Evolutionary conservation across 2,797 vertebrate genomes (phyloP), one percentile per base, ranked within the genome.

Genomic region (Syngnathus acus): DNA sequence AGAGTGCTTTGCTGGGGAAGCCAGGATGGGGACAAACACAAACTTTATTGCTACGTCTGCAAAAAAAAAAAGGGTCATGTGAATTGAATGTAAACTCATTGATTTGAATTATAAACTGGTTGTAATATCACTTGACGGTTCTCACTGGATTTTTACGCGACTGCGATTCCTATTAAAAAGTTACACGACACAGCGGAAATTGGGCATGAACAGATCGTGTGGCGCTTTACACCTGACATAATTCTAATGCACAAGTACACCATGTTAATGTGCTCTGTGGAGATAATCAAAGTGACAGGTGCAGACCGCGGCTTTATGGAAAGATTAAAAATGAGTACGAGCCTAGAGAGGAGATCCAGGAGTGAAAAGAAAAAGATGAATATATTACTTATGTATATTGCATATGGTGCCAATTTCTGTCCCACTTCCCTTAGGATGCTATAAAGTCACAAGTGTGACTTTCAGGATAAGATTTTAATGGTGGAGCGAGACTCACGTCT

Each of bases 401-500:
- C 45, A 45, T 38, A 32, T 21, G 71, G 69, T 38, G 57, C 64
- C 39, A 37, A 37, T 26, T 65, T 51, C 38, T 77, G 73, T 77
- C 72, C 21, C 45, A 16, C 45, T 47, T 80, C 84, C 78, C 62
- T 16, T 64, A 74, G 78, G 75, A 73, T 70, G 73, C 73, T 75
- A 72, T 68, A 74, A 79, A 76, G 70, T 77, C 69, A 82, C 74
- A 32, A 32, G 32, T 32, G 32, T 32, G 32, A 32, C 32, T 32
- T 32, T 32, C 32, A 1, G 75, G 83, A 69, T 84, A 75, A 69
- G 75, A 45, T 87, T 88, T 82, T 54, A 26, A 65, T 75, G 81
- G 80, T 83, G 78, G 74, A 70, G 68, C 67, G 68, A 66, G 70
- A 92, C 95, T 97, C 87, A 98, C 95, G n/a, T 98, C 93, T 89